Evolutionary conservation across 1,140 invertebrate genomes (phyloP), one percentile per base, ranked within the genome.

Genomic region (Cecropterus lyciades): DNA sequence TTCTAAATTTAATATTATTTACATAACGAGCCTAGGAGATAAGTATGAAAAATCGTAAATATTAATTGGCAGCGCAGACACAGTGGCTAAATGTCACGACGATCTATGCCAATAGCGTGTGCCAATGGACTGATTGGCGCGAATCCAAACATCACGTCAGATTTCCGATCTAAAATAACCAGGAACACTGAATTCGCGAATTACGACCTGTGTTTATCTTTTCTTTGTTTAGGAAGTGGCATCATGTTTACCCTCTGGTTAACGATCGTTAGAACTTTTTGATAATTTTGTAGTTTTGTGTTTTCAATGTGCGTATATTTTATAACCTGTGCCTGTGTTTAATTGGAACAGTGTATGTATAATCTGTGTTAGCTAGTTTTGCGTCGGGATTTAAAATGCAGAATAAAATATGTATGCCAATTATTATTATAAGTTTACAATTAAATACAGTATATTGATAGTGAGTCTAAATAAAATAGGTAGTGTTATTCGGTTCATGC

Each of bases 101-200:
- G 7, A 16, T 70, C 48, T 57, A 45, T 69, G 68, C 68, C 68
- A 70, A 70, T 53, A 53, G 14, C 27, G 13, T 55, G 51, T 46
- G 68, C 62, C 68, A 70, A 70, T 65, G 46, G 55, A 65, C 62
- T 65, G 60, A 63, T 63, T 70, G 62, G 62, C 62, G 13, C 30
- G 17, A 60, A 40, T 60, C 68, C 68, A 65, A 27, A 13, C 15
- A 14, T 53, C 43, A 63, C 60, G 59, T 53, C 17, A 60, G 40
- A 42, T 51, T 33, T 24, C 48, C 37, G 14, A 42, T 45, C 56
- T 7, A 69, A 67, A 63, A 63, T 52, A 52, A 24, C 49, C 40
- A n/a, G 42, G 49, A 52, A 9, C 48, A 43, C 48, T 52, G 10
- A 63, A 52, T 52, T 52, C 20, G 48, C 37, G 48, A 13, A 63